Evolutionary conservation across 2,113 vertebrate genomes (phyloP), one percentile per base, ranked within the genome.

Genomic region (Lota lota): DNA sequence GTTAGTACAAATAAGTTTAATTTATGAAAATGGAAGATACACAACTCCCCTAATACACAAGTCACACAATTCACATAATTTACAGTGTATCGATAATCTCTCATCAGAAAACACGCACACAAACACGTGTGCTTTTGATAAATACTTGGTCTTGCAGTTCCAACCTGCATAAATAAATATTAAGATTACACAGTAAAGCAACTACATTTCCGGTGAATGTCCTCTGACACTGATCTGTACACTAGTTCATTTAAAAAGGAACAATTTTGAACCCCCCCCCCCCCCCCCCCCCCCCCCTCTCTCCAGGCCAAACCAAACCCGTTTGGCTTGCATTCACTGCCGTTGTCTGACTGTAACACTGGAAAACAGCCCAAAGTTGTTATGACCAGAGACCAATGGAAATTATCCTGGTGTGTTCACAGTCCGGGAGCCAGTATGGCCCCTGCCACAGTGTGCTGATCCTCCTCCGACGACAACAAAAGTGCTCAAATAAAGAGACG

Each of bases 71-170:
- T 62, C 77, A 81, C 71, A 87, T 69, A 76, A 67, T 56, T 66
- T 76, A 82, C 83, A 86, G 83, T 85, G 80, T 62, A 70, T 70
- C 63, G 66, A 53, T 85, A 88, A 91, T 88, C 88, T 89, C 68
- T 75, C 81, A 83, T 82, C 81, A 86, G 79, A 88, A 88, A 90
- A 33, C 67, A 72, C 12, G 61, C 58, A 75, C 28, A 68, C 61
- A 57, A 28, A 64, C 22, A 61, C 83, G 77, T 89, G 88, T 87
- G 69, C 66, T 71, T 79, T 47, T n/a, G 81, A 91, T 91, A 90
- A 91, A 91, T 90, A 87, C 79, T 84, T 90, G 81, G 84, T 90
- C 83, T 84, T 83, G 78, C 92, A 92, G 89, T 92, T 91, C 81
- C 64, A 65, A 66, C 81, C 68, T 80, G 81, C 68, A 93, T 92